Conservation (phyloP, 2,888 invertebrate species). For the Notodonta dromedarius region DNA sequence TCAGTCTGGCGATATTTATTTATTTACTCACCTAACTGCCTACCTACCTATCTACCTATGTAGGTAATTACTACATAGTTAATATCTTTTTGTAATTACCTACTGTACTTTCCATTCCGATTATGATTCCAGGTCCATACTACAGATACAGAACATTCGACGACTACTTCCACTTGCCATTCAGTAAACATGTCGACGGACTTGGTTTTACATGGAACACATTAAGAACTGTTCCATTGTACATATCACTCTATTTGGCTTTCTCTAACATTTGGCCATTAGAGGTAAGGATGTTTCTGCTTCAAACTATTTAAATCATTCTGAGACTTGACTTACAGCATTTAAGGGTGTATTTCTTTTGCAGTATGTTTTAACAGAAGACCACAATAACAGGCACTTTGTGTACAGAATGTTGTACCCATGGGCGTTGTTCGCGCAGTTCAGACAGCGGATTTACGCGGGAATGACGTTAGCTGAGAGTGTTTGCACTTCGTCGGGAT, state of each 20-base stretch:
- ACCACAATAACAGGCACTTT: constrained; percentile 89
- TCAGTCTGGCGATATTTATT: too few relatives aligned
- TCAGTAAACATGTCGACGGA: constrained; percentile 86
- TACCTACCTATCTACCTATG: too few relatives aligned
- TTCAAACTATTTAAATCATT: too few relatives aligned
- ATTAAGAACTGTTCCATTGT: constrained; percentile 87
- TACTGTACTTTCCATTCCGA: neutral
- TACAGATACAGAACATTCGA: constrained; percentile 94
- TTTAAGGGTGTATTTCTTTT: constrained; percentile 47
- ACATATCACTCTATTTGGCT: constrained; percentile 86
- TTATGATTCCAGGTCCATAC: constrained; percentile 92
- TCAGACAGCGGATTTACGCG: constrained; percentile 95
- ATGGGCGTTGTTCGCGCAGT: constrained; percentile 93
- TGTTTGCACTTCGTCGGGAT: constrained; percentile 95
- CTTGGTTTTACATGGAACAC: constrained; percentile 86
- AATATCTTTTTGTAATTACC: too few relatives aligned
- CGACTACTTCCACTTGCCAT: constrained; percentile 90
- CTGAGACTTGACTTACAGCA: too few relatives aligned
- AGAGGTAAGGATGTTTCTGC: constrained; percentile 81
- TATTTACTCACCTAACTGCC: too few relatives aligned
- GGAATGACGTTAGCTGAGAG: constrained; percentile 96
- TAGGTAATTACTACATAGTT: too few relatives aligned
- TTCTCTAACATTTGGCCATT: constrained; percentile 89
- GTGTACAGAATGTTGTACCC: constrained; percentile 93
- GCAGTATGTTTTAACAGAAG: constrained; percentile 92